A percentile compares a stretch with the other conserved stretches of the same genome.
phyloP scores from a whole-genome alignment of 2,888 invertebrate genomes.

The Hedychridium roseum region DNA sequence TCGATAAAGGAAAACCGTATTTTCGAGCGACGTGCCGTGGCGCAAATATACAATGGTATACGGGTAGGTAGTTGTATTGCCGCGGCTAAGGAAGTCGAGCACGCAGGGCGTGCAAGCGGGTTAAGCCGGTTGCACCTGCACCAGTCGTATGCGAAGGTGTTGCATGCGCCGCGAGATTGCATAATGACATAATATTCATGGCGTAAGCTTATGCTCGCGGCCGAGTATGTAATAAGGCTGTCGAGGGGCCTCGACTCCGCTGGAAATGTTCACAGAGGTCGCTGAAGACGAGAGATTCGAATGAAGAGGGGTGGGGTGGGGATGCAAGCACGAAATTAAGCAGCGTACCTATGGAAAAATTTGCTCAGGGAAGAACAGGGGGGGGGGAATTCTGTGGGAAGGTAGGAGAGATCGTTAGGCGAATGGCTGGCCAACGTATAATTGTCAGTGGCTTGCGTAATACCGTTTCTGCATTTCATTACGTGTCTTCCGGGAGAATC shows the following conservation, averaged over 20 bases:
- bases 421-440: no score
- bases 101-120: conserved; percentile 10
- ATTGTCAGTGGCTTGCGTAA: no score
- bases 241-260: conserved; percentile 23
- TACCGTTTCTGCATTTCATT: no score
- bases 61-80: no score
- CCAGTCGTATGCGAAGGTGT: conserved; percentile 31
- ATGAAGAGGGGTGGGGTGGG: conserved; percentile 3
- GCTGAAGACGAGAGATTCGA: conserved; percentile 1
- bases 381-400: background rate
- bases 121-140: conserved; percentile 19
- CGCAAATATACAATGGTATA: no score
- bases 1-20: no score
- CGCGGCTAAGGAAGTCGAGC: no score
- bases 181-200: conserved; percentile 63
- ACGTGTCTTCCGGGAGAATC: no score
- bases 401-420: background rate
- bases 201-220: conserved; percentile 49
- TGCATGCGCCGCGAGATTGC: conserved; percentile 60
- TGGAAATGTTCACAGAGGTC: background rate
- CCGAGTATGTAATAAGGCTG: conserved; percentile 55
- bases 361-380: background rate
- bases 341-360: background rate
- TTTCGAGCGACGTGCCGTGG: no score
- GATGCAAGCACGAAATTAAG: conserved; percentile 1